Evolutionary conservation across 2,113 vertebrate species (phyloP).

Genomic region (Willisornis vidua): DNA sequence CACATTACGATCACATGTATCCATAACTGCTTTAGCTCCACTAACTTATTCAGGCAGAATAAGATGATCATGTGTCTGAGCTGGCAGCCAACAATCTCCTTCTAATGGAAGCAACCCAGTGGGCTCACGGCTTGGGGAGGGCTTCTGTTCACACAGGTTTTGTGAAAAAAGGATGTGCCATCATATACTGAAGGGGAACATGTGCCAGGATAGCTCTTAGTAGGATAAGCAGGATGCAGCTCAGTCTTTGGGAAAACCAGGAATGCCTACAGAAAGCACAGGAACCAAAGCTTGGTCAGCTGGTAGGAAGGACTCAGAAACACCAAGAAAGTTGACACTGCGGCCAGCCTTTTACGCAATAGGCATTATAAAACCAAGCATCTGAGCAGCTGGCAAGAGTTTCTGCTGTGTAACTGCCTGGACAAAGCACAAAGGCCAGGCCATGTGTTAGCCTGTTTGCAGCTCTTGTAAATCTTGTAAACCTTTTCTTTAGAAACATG

Average conservation of each 20-base stretch:
- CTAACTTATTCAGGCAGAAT: slow-evolving; percentile 11
- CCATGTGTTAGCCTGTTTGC: not conserved
- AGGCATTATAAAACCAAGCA: not conserved
- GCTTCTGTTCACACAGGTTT: not conserved
- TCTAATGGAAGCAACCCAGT: not conserved
- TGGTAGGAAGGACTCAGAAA: not conserved
- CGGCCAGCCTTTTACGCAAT: not conserved
- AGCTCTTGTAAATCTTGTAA: not conserved
- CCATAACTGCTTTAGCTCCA: not conserved
- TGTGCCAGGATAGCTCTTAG: not conserved
- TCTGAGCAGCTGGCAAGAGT: not conserved
- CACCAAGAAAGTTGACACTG: not conserved
- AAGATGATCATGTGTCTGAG: not conserved
- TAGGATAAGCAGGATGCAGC: not conserved
- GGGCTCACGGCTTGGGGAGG: not conserved
- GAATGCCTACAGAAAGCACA: not conserved
- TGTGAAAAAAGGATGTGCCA: not conserved
- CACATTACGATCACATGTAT: not conserved
- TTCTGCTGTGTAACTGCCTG: not conserved
- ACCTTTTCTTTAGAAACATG: not conserved
- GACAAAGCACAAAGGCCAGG: not conserved
- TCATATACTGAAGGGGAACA: not conserved
- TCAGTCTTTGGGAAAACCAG: not conserved
- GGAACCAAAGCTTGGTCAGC: not conserved
- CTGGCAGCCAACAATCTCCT: not conserved